A percentile compares a stretch with the other conserved stretches of the same genome.
Conservation (phyloP, 1,140 invertebrate species). For the Globodera ellingtonae region DNA sequence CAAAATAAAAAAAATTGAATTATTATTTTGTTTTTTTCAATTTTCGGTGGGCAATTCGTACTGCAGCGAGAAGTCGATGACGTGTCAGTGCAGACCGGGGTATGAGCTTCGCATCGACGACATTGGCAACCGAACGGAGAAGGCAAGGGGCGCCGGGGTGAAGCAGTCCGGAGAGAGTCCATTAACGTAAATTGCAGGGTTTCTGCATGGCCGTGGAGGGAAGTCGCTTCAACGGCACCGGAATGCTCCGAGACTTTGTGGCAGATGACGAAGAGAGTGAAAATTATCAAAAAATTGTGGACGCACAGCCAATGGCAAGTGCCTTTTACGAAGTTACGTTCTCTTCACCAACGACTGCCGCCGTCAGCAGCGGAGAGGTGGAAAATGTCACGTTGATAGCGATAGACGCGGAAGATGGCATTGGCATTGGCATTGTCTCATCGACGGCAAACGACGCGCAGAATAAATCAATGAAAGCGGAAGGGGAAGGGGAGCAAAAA, state of each 20-base stretch:
- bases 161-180: no score
- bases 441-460: background rate
- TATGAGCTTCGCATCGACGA: conserved; percentile 58
- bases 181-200: conserved; percentile 7
- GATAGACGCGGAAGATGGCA: background rate
- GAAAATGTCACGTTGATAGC: conserved; percentile 1
- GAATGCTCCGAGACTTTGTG: conserved; percentile 11
- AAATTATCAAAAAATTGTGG: conserved; percentile 6
- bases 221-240: conserved; percentile 27
- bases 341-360: background rate
- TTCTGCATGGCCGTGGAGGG: conserved; percentile 26
- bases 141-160: background rate
- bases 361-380: background rate
- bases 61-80: conserved; percentile 61
- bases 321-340: conserved; percentile 22
- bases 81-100: conserved; percentile 61
- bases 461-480: background rate
- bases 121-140: conserved; percentile 21
- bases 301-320: background rate
- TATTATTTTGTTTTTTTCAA: conserved; percentile 39
- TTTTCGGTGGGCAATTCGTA: conserved; percentile 59
- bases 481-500: background rate
- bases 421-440: background rate
- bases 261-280: conserved; percentile 15
- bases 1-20: no score